A percentile compares a stretch with the other conserved stretches of the same genome.
Evolutionary conservation across 2,113 vertebrate species (phyloP).

Genomic region (Apteryx owenii): DNA sequence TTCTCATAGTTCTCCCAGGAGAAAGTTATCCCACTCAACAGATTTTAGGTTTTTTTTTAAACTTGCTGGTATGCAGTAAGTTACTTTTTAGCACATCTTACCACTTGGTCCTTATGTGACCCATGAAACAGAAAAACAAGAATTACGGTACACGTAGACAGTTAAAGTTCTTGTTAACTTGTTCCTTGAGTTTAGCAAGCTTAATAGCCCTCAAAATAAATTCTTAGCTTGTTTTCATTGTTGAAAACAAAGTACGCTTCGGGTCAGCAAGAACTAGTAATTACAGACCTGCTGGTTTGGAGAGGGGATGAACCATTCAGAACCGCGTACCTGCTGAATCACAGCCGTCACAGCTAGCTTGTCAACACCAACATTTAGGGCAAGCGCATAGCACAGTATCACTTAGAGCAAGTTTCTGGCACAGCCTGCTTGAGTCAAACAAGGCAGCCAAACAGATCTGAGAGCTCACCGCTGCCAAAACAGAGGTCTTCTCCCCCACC

Average conservation of each 20-base stretch:
- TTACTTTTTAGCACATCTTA: not conserved
- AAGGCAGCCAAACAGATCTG: not conserved
- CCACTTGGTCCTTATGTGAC: not conserved
- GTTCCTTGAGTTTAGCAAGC: not conserved
- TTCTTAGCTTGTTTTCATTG: not conserved
- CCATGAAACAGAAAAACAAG: not conserved
- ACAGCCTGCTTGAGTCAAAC: not conserved
- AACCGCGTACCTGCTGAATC: not conserved
- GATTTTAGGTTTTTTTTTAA: not conserved
- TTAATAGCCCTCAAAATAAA: not conserved
- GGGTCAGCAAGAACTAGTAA: not conserved
- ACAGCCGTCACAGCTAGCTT: not conserved
- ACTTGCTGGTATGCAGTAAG: not conserved
- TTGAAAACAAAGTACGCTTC: not conserved
- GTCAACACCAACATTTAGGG: not conserved
- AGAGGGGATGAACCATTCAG: not conserved
- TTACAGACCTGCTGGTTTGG: not conserved
- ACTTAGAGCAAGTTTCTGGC: not conserved
- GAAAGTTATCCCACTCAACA: not conserved
- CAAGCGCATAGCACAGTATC: not conserved
- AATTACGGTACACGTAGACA: not conserved
- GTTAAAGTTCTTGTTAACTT: not conserved
- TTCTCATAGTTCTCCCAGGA: not conserved
- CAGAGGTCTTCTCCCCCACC: not conserved
- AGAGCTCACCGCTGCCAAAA: not conserved